Base-by-base conservation (phyloP, 2,113 vertebrate species). In the Colinus virginianus region DNA sequence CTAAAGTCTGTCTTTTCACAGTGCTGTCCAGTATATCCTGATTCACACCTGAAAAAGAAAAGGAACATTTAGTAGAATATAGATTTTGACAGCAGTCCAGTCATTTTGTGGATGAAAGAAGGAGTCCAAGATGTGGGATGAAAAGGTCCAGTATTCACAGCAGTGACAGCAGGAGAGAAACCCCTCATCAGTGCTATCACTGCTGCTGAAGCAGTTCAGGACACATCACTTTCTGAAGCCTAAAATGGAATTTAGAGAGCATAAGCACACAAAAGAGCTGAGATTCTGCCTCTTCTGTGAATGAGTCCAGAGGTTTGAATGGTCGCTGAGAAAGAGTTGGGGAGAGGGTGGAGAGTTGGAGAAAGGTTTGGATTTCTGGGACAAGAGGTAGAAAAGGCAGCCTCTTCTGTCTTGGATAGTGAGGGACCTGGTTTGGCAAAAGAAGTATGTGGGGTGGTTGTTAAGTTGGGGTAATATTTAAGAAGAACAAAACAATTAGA, bases 1-100 rank as follows among this genome's bases (percentile, higher is more conserved):
- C 99, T 99, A 96, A 99, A 99, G 97, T 99, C 98, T 95, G 98
- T 98, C 97, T 99, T 99, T 84, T 99, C 98, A 97, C 99, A 99
- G 97, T 98, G 98, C 76, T 97, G 94, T 34, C 99, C 99, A 97
- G 98, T 99, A 89, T 99, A 99, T 56, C 99, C 99, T 43, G 98
- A 97, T 81, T 99, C 99, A 96, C 99, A 99, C 77, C 99, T 99
- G 97, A 84, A 97, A 96, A 90, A 88, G 56, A 90, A 78, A 95
- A 72, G n/a, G 53, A 64, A 53, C 68, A 71, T 67, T 90, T 87
- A 1, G 89, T 40, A 32, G 75, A 78, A 78, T 42, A 36, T 66
- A 30, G 49, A 64, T 76, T 85, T 76, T 67, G 30, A 70, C 75
- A 87, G 51, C 34, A 78, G 20, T 7, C 9, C 30, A 25, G 51